phyloP scores from a whole-genome alignment of 23 tunicate species.

The Clavelina lepadiformis region DNA sequence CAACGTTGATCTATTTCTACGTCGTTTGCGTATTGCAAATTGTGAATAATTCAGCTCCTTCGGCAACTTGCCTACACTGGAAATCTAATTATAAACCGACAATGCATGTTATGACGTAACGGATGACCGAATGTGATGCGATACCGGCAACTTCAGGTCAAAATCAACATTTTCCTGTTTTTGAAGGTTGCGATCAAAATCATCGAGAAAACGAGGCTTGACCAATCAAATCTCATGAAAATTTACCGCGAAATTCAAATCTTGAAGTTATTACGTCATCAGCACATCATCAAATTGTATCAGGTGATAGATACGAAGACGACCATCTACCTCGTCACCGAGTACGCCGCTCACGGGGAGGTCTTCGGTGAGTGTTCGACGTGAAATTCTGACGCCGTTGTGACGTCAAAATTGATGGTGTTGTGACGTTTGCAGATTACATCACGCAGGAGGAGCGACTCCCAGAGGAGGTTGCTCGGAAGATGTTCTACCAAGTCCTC shows the following conservation, averaged over 20 bases:
- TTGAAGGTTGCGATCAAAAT: slow-evolving; percentile 94
- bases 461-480: slow-evolving; percentile 68
- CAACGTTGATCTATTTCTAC: too few species aligned
- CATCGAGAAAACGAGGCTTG: slow-evolving; percentile 76
- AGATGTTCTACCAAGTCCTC: slow-evolving; percentile 67
- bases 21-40: too few species aligned
- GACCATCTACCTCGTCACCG: slow-evolving; percentile 69
- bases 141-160: too few species aligned
- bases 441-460: slow-evolving; percentile 68
- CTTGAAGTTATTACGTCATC: slow-evolving; percentile 76
- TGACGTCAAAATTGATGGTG: slow-evolving; percentile 5
- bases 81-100: too few species aligned
- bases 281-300: slow-evolving; percentile 76
- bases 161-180: too few species aligned
- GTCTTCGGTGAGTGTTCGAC: slow-evolving; percentile 62
- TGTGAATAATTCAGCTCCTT: too few species aligned
- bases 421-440: slow-evolving; percentile 21
- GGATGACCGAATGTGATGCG: too few species aligned
- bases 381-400: not conserved
- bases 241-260: slow-evolving; percentile 94
- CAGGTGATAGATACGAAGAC: slow-evolving; percentile 85
- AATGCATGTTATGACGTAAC: too few species aligned
- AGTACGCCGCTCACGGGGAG: slow-evolving; percentile 90
- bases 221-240: slow-evolving; percentile 63
- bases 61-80: too few species aligned